Evolutionary conservation across 53 echinoderm and acorn worm species (phyloP).

Genomic region (Echinarachnius parma): DNA sequence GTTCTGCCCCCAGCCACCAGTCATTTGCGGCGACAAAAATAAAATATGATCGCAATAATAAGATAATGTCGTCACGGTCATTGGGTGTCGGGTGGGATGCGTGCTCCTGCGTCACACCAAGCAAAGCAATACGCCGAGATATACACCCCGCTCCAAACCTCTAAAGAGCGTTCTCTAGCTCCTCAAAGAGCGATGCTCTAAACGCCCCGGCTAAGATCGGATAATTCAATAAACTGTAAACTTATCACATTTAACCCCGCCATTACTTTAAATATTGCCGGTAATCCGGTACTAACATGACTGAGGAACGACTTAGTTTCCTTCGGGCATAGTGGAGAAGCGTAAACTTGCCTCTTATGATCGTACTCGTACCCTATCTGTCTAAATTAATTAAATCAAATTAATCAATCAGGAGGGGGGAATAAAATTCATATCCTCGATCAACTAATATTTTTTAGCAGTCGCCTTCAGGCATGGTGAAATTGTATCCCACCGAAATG

Average conservation of each 20-base stretch:
- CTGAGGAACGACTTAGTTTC: constrained; percentile 36
- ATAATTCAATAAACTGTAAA: constrained; percentile 48
- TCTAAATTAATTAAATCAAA: constrained; percentile 48
- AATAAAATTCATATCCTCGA: constrained; percentile 24
- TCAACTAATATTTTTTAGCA: constrained; percentile 11
- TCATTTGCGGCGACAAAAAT: too few relatives aligned
- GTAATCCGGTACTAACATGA: constrained; percentile 49
- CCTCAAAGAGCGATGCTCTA: constrained; percentile 44
- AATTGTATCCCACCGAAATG: constrained; percentile 7
- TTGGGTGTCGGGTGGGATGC: too few relatives aligned
- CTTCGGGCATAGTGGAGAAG: too few relatives aligned
- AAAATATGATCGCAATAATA: too few relatives aligned
- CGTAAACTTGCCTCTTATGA: too few relatives aligned
- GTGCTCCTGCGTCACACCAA: too few relatives aligned
- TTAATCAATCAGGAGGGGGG: constrained; percentile 35
- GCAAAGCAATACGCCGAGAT: constrained; percentile 33
- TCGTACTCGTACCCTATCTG: too few relatives aligned
- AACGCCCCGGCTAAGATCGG: constrained; percentile 40
- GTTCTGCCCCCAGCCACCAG: too few relatives aligned
- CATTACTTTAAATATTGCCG: constrained; percentile 41
- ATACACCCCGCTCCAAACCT: constrained; percentile 34
- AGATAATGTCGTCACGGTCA: too few relatives aligned
- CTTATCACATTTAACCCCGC: constrained; percentile 44
- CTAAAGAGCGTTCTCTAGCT: constrained; percentile 24
- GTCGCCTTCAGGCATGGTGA: constrained; percentile 9